Evolutionary conservation across 2,113 vertebrate species (phyloP).

Genomic region (Propithecus coquereli): DNA sequence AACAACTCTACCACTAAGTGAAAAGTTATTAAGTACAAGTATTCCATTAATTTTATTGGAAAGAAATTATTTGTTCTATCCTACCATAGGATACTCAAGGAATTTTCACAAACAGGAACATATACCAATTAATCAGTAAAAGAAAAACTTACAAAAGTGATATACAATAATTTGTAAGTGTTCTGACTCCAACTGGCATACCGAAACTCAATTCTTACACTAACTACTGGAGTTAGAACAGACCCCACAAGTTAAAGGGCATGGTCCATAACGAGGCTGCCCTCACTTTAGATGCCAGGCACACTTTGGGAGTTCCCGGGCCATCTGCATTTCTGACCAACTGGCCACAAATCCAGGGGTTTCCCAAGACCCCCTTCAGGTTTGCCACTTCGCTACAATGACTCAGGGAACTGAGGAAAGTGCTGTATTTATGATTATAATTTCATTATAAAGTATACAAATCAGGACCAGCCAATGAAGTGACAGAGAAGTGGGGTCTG

Average conservation of each 20-base stretch:
- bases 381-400: background rate
- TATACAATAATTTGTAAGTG: background rate
- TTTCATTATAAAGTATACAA: background rate
- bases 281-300: background rate
- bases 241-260: background rate
- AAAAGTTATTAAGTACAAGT: background rate
- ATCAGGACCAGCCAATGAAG: background rate
- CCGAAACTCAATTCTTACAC: background rate
- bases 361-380: background rate
- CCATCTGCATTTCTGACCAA: background rate
- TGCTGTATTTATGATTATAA: background rate
- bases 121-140: background rate
- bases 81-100: background rate
- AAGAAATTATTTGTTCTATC: background rate
- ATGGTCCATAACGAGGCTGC: background rate
- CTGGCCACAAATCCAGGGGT: background rate
- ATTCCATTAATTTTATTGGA: background rate
- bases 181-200: background rate
- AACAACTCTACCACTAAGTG: background rate
- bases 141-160: background rate
- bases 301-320: background rate
- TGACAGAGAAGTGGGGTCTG: background rate
- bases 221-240: background rate
- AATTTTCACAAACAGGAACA: constrained; percentile 14
- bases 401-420: background rate